These are phyloP conservation scores for Cichladusa arquata DNA, from an alignment of 2,113 vertebrate genomes.

Conservation along the genomic window DNA sequence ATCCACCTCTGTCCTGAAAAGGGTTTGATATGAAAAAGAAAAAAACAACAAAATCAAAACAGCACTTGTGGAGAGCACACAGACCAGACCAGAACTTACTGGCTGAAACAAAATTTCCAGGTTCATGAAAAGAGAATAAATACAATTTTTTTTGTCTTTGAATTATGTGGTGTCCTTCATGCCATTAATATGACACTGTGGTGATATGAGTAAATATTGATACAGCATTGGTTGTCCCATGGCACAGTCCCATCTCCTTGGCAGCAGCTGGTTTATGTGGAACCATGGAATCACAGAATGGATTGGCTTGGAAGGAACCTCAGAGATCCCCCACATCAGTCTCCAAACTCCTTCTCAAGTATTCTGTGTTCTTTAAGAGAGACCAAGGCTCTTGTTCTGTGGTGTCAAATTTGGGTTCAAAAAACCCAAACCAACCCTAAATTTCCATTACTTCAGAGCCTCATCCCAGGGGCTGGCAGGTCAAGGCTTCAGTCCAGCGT, in stretches of 20 bases:
- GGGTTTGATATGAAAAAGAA: background rate
- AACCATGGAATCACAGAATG: background rate
- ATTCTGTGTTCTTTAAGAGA: background rate
- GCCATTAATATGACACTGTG: background rate
- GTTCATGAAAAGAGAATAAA: conserved; percentile 24
- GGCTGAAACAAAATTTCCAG: conserved; percentile 48
- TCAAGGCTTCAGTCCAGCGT: background rate
- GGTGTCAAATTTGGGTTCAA: background rate
- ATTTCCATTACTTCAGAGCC: background rate
- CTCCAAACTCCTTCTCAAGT: background rate
- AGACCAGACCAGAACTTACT: background rate
- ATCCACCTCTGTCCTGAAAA: background rate
- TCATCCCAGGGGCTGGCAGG: background rate
- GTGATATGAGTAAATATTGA: background rate
- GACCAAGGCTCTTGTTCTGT: background rate
- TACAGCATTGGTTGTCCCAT: background rate
- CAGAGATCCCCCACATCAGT: background rate
- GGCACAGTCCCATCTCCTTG: background rate
- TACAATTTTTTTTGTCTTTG: background rate
- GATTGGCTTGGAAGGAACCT: background rate
- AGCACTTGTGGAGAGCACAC: conserved; percentile 1
- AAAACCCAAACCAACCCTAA: background rate
- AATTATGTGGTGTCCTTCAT: conserved; percentile 1
- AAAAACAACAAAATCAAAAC: background rate
- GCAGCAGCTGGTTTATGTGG: background rate